Evolutionary conservation across 2,888 invertebrate species (phyloP).

Genomic region (Baccha elongata): DNA sequence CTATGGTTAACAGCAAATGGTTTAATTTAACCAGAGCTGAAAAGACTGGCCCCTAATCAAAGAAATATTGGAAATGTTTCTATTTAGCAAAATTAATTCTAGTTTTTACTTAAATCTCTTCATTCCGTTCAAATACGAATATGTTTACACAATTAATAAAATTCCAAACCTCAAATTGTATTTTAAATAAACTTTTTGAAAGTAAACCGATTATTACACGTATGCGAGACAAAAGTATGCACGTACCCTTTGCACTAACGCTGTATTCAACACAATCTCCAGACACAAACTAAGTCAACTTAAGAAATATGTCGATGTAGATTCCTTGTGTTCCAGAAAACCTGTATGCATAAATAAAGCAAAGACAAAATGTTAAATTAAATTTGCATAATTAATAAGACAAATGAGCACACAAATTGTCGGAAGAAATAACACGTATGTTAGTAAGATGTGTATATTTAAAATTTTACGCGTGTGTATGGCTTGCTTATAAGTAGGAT

Average conservation of each 20-base stretch:
- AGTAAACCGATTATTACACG: constrained; percentile 43
- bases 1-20: too few relatives aligned
- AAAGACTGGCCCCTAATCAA: too few relatives aligned
- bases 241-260: neutral
- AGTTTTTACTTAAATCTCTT: neutral
- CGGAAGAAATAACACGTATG: constrained; percentile 49
- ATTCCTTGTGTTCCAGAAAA: constrained; percentile 14
- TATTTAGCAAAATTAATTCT: neutral
- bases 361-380: constrained; percentile 51
- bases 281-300: constrained; percentile 40
- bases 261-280: constrained; percentile 41
- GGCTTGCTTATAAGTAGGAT: neutral
- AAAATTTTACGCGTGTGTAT: neutral
- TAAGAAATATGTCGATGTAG: neutral
- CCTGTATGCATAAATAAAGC: constrained; percentile 54
- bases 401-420: constrained; percentile 64
- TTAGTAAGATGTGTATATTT: constrained; percentile 20
- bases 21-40: too few relatives aligned
- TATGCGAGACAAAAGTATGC: constrained; percentile 1
- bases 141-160: constrained; percentile 20
- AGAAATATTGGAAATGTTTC: too few relatives aligned
- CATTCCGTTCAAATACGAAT: too few relatives aligned
- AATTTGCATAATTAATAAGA: constrained; percentile 69
- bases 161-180: neutral
- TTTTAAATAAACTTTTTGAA: constrained; percentile 6